Evolutionary conservation across 2,797 vertebrate species (phyloP), one percentile per base, ranked within the genome.

Genomic region (Dromococcyx pavoninus): DNA sequence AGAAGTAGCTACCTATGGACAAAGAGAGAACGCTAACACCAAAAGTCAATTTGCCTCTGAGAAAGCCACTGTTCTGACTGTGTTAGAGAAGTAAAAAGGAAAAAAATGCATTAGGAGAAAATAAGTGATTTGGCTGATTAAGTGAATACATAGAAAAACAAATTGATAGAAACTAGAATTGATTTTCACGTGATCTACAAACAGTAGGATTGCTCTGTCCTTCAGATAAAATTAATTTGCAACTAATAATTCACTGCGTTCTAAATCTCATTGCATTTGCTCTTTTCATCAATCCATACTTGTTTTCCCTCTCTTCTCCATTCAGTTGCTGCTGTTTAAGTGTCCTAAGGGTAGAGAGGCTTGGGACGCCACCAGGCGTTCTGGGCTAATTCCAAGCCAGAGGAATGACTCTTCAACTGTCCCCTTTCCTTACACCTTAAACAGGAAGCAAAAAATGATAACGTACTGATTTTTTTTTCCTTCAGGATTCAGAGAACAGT

Each of bases 161-260:
- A 90, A 81, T 76, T 89, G 14, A n/a, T 48, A 88, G 80, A 82
- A 86, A 73, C 41, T 44, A 21, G 60, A 89, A 96, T 88, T 11
- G 53, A 51, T 90, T 93, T 88, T 89, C 51, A 64, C 0, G 0
- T 94, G 73, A 94, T 91, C 75, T 85, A 41, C 32, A 85, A 95
- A 79, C 41, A 78, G 46, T 71, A 57, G 30, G 71, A 75, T 79
- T 83, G 46, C 30, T 77, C 30, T 91, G 88, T 77, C 82, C 66
- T 78, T 78, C 83, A 86, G 35, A 54, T 72, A 62, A 94, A 67
- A 86, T 93, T 94, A 91, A 94, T 91, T 91, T 88, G 14, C 66
- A 91, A 37, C 61, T 77, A 86, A 54, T 89, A 95, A 78, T 84
- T 93, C 86, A 88, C 35, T 54, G 5, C 84, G 66, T 86, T 95